Conservation (phyloP, 2,888 invertebrate genomes). For the Leptopilina myrica region DNA sequence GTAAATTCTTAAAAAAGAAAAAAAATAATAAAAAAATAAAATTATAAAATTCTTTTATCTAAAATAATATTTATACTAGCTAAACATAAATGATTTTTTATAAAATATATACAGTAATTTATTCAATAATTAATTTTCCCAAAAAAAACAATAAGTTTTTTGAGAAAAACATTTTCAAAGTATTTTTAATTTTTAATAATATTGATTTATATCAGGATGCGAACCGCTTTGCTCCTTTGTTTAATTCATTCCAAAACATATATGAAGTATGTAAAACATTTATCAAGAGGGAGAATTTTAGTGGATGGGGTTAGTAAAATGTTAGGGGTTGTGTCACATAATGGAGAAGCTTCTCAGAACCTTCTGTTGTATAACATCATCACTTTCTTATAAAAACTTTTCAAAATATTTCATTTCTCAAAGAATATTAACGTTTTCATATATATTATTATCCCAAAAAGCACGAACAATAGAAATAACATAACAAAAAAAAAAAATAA, state of each 20-base stretch:
- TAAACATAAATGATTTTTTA: too few relatives aligned
- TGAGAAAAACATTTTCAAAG: not conserved
- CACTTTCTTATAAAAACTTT: conserved; percentile 6
- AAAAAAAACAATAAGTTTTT: too few relatives aligned
- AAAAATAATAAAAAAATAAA: too few relatives aligned
- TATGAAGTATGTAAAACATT: conserved; percentile 32
- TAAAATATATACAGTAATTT: too few relatives aligned
- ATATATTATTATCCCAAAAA: not conserved
- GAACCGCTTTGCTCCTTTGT: not conserved
- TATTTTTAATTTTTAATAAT: not conserved
- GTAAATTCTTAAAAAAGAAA: too few relatives aligned
- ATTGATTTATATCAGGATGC: not conserved
- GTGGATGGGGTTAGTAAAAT: not conserved
- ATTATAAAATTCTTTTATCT: too few relatives aligned
- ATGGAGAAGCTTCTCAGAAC: conserved; percentile 20
- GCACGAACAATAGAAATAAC: not conserved
- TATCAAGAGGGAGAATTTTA: not conserved
- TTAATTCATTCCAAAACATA: conserved; percentile 8
- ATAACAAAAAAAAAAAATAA: not conserved
- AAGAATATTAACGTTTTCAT: not conserved
- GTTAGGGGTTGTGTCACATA: not conserved
- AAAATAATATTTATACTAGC: too few relatives aligned
- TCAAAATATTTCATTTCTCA: not conserved
- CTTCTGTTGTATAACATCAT: not conserved
- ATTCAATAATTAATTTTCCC: too few relatives aligned